Conservation (phyloP, 2,888 invertebrate genomes). For the Tipula lateralis region DNA sequence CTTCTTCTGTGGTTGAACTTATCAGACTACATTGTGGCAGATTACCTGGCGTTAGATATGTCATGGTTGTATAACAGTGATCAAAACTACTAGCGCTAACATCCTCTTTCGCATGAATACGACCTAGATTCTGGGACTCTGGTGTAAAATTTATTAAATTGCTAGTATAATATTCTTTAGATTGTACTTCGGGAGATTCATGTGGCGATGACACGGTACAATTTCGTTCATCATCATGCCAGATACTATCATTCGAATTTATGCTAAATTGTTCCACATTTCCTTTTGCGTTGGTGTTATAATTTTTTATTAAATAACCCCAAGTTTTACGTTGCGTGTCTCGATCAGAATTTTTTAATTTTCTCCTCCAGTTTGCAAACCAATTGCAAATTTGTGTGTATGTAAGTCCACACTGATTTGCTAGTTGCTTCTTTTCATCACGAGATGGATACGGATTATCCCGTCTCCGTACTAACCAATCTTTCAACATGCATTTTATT, state of each 20-base stretch:
- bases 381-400: slow-evolving; percentile 74
- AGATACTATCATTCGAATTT: slow-evolving; percentile 72
- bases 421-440: slow-evolving; percentile 69
- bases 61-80: slow-evolving; percentile 42
- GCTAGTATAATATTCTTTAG: slow-evolving; percentile 30
- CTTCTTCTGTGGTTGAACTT: slow-evolving; percentile 43
- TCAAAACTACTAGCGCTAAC: slow-evolving; percentile 36
- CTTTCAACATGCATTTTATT: slow-evolving; percentile 71
- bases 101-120: background rate
- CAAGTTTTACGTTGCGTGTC: slow-evolving; percentile 66
- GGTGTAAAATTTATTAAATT: background rate
- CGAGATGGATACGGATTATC: slow-evolving; percentile 75
- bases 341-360: slow-evolving; percentile 68
- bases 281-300: slow-evolving; percentile 69
- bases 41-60: slow-evolving; percentile 14
- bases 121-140: slow-evolving; percentile 24
- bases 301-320: slow-evolving; percentile 64
- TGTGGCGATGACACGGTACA: slow-evolving; percentile 31
- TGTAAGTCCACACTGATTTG: slow-evolving; percentile 68
- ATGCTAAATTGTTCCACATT: slow-evolving; percentile 77
- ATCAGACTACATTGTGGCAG: slow-evolving; percentile 47
- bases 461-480: slow-evolving; percentile 69
- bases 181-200: slow-evolving; percentile 34
- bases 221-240: slow-evolving; percentile 60
- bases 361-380: slow-evolving; percentile 80